Conservation (phyloP, 2,888 invertebrate species). For the Cataglyphis cursor region DNA sequence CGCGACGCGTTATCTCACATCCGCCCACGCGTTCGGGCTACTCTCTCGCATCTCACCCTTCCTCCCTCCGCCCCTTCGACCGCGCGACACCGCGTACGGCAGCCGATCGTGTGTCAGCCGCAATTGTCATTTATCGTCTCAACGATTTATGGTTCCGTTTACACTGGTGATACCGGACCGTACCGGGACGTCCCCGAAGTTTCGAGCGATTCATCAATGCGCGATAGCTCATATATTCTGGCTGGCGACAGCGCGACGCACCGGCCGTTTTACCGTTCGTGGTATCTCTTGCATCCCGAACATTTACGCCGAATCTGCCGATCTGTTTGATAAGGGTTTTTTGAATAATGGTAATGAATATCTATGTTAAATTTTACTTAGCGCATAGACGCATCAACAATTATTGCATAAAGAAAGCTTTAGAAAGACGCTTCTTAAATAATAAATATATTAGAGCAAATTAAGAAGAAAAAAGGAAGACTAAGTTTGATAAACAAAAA, state of each 20-base stretch:
- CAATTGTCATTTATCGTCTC: constrained; percentile 86
- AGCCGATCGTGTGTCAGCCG: constrained; percentile 79
- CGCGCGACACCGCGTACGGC: constrained; percentile 62
- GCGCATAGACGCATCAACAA: not conserved
- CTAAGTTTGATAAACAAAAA: not conserved
- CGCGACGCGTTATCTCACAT: constrained; percentile 78
- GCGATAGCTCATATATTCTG: constrained; percentile 82
- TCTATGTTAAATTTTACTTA: not conserved
- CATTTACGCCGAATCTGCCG: constrained; percentile 18
- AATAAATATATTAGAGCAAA: not conserved
- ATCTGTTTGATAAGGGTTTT: not conserved
- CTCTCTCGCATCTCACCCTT: constrained; percentile 60
- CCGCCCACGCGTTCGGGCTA: constrained; percentile 80
- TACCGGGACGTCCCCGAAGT: constrained; percentile 69
- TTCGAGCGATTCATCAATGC: constrained; percentile 81
- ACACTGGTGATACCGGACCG: constrained; percentile 76
- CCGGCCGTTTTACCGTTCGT: constrained; percentile 56
- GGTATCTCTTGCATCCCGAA: constrained; percentile 61
- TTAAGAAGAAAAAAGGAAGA: not conserved
- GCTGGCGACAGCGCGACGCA: constrained; percentile 67
- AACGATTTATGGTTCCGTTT: constrained; percentile 84
- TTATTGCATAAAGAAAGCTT: not conserved
- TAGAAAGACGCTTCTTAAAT: not conserved
- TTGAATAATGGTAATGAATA: not conserved
- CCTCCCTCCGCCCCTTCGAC: constrained; percentile 10